These are phyloP conservation scores for Teinopalpus imperialis DNA, from an alignment of 2,888 invertebrate genomes.

Conservation along the genomic window DNA sequence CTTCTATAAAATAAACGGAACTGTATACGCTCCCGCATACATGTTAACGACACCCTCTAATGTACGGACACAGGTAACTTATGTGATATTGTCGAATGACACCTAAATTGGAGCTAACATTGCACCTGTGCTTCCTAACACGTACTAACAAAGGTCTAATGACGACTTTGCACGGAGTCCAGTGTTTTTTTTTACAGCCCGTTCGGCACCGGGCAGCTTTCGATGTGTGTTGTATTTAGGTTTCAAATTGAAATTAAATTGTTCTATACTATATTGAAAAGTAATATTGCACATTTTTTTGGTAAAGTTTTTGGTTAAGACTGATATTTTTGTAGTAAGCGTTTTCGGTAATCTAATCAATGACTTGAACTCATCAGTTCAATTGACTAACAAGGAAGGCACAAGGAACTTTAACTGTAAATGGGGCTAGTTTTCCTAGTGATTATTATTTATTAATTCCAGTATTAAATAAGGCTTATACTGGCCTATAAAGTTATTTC, in stretches of 20 bases:
- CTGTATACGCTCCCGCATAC: slow-evolving; percentile 66
- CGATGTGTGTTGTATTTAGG: slow-evolving; percentile 20
- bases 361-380: too few species aligned
- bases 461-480: too few species aligned
- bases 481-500: too few species aligned
- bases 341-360: too few species aligned
- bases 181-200: slow-evolving; percentile 8
- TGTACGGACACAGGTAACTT: slow-evolving; percentile 66
- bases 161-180: slow-evolving; percentile 64
- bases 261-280: too few species aligned
- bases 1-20: slow-evolving; percentile 80
- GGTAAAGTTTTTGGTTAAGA: too few species aligned
- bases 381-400: too few species aligned
- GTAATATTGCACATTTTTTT: too few species aligned
- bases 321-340: too few species aligned
- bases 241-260: slow-evolving; percentile 1
- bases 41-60: slow-evolving; percentile 61
- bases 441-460: too few species aligned
- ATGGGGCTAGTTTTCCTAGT: too few species aligned
- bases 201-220: slow-evolving; percentile 18
- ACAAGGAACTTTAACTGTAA: too few species aligned
- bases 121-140: slow-evolving; percentile 40
- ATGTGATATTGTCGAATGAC: slow-evolving; percentile 40
- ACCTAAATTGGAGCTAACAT: slow-evolving; percentile 38
- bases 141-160: slow-evolving; percentile 59